Conservation (phyloP, 2,888 invertebrate species). For the Dastarcus helophoroides region DNA sequence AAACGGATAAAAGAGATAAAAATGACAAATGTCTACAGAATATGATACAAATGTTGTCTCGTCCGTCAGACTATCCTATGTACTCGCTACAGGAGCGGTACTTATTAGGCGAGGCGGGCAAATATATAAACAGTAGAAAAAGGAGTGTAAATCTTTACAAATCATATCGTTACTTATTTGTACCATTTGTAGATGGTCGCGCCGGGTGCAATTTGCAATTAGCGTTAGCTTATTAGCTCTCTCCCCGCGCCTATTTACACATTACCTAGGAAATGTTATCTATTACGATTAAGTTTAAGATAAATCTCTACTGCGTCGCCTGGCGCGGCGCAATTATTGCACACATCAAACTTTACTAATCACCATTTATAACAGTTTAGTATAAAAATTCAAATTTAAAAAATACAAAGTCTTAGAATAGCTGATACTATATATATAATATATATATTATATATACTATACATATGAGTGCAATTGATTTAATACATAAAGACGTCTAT, state of each 20-base stretch:
- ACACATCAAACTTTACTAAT: constrained; percentile 39
- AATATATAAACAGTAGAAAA: constrained; percentile 40
- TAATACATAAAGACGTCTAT: constrained; percentile 36
- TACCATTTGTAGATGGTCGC: constrained; percentile 37
- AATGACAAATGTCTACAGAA: constrained; percentile 35
- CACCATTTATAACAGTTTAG: constrained; percentile 40
- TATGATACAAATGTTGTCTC: constrained; percentile 31
- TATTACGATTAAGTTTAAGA: constrained; percentile 24
- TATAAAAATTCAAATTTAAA: constrained; percentile 43
- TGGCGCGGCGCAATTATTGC: constrained; percentile 32
- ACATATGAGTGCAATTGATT: constrained; percentile 39
- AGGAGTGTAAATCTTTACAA: constrained; percentile 39
- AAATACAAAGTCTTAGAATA: constrained; percentile 41
- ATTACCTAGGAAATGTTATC: constrained; percentile 35
- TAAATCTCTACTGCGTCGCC: constrained; percentile 32
- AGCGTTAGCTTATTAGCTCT: constrained; percentile 26
- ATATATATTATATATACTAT: constrained; percentile 37
- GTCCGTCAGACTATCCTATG: not conserved
- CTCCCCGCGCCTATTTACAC: constrained; percentile 31
- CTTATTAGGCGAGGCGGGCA: constrained; percentile 12
- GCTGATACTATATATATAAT: constrained; percentile 39
- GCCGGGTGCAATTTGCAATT: constrained; percentile 8
- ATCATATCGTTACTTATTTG: constrained; percentile 38
- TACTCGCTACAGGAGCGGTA: constrained; percentile 4
- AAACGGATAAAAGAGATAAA: constrained; percentile 26